A percentile compares a stretch with the other conserved stretches of the same genome.
These are phyloP conservation scores for Drosophila glabriapex DNA, from an alignment of 2,888 invertebrate species.

Conservation along the genomic window DNA sequence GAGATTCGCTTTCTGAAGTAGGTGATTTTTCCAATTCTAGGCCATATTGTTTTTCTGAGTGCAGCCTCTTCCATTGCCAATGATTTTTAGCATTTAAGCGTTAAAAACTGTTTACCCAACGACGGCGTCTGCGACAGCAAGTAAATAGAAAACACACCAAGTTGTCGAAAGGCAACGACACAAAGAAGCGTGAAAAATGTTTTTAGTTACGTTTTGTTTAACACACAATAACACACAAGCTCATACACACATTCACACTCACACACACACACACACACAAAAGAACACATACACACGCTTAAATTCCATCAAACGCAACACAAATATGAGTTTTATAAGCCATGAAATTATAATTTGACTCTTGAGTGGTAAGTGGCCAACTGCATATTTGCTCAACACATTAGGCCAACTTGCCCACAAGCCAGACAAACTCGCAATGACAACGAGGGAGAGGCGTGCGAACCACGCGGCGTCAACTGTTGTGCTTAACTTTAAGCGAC, in stretches of 20 bases:
- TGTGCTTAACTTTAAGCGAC: slow-evolving; percentile 29
- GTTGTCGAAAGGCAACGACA: slow-evolving; percentile 51
- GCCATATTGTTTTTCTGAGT: neutral
- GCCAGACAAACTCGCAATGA: slow-evolving; percentile 20
- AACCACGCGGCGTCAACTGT: slow-evolving; percentile 52
- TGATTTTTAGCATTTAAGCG: slow-evolving; percentile 80
- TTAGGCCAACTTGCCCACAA: slow-evolving; percentile 63
- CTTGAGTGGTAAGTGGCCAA: slow-evolving; percentile 76
- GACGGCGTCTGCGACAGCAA: slow-evolving; percentile 41
- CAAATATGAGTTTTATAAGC: slow-evolving; percentile 80
- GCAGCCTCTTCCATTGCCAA: slow-evolving; percentile 20
- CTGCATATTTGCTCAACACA: slow-evolving; percentile 69
- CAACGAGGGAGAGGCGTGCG: slow-evolving; percentile 65
- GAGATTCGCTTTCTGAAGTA: neutral
- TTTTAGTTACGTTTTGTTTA: slow-evolving; percentile 81
- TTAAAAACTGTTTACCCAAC: slow-evolving; percentile 76
- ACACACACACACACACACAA: neutral
- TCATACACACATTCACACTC: slow-evolving; percentile 12
- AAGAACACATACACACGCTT: slow-evolving; percentile 21
- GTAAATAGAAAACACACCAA: slow-evolving; percentile 70
- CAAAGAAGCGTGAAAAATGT: slow-evolving; percentile 80
- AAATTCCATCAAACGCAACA: slow-evolving; percentile 77
- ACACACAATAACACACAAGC: slow-evolving; percentile 38
- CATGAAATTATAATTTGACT: slow-evolving; percentile 81
- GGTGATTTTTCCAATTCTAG: neutral